Evolutionary conservation across 2,113 vertebrate species (phyloP), one percentile per base, ranked within the genome.

Genomic region (Epinephelus lanceolatus): DNA sequence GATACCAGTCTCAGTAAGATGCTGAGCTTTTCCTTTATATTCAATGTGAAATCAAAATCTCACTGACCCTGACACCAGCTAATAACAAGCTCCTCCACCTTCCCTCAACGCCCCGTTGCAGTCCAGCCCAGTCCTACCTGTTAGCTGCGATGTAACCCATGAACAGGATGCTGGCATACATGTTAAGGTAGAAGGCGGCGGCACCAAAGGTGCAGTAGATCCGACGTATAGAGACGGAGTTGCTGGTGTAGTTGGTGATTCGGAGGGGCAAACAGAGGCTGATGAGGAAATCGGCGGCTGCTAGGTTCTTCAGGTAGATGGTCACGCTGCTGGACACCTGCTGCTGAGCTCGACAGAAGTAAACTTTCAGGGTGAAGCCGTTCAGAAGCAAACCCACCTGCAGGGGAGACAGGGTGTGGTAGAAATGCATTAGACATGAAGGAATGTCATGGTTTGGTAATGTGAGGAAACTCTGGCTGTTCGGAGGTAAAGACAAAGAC

Each of bases 111-210:
- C 5, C 25, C 11, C 0, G 2, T 12, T 6, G 17, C 12, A 13
- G 67, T 53, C 2, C 11, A 3, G 21, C 9, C 6, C 23, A 6
- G 62, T 52, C 89, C 57, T 89, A 95, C 95, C 95, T 94, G 91
- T 95, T 93, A 2, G 88, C 93, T 0, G 95, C 95, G 15, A 96
- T 92, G 86, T 92, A 94, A 0, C 94, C 94, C 94, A 96, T 95
- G 91, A 95, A 95, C 71, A 95, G 82, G 78, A 96, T 95, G 93
- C 95, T 96, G 82, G 94, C 92, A 11, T 96, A 96, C 94, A 94
- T 95, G 90, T 95, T 96, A 37, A 95, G 91, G 65, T 95, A 96
- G 65, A 96, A 94, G 56, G 88, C 77, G 0, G 91, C 47, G 1
- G 93, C 89, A 0, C 93, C 93, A 0, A 95, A 92, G 75, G 55